Base-by-base conservation (phyloP, 2,113 vertebrate species). In the Campylomormyrus numenius region DNA sequence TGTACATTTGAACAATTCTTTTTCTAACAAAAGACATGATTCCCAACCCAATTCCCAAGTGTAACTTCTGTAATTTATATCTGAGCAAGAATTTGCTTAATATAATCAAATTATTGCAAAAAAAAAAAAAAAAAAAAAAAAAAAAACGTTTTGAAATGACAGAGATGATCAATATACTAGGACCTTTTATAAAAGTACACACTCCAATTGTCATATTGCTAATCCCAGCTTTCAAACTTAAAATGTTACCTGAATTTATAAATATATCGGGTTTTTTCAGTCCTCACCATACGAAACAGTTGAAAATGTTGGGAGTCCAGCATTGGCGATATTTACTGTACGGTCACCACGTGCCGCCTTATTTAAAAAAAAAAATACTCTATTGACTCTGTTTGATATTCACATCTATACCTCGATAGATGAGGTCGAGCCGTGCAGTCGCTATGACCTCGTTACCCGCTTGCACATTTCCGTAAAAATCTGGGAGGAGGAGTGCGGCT, bases 1-100 rank as follows among this genome's bases (percentile, higher is more conserved):
- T 93, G 92, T 91, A 88, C 92, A 92, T 94, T 93, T 91, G 89
- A 95, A 94, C 92, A 83, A 56, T 85, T 95, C 93, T 89, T 70
- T 90, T 83, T 62, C 89, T 92, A 53, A 49, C 27, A 91, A 49
- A 90, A 86, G 85, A 50, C 66, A 31, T 35, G 31, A 35, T 35
- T 86, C 24, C 45, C 74, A 80, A 8, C 45, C 24, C 39, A 42
- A 42, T 42, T 42, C 39, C 39, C 39, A 42, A 17, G 74, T 80
- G 13, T 42, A 42, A 42, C 17, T 77, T 35, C 74, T 80, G 31
- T 39, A 39, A 19, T 80, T 42, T 39, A 19, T 42, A 80, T 15
- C 27, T 17, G 31, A 77, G 13, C 35, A 42, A 42, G 4, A 80
- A 42, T 19, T 42, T 85, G 21, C 83, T 46, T 46, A 45, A 48